Conservation (phyloP, 2,113 vertebrate genomes). For the Thryonomys swinderianus region DNA sequence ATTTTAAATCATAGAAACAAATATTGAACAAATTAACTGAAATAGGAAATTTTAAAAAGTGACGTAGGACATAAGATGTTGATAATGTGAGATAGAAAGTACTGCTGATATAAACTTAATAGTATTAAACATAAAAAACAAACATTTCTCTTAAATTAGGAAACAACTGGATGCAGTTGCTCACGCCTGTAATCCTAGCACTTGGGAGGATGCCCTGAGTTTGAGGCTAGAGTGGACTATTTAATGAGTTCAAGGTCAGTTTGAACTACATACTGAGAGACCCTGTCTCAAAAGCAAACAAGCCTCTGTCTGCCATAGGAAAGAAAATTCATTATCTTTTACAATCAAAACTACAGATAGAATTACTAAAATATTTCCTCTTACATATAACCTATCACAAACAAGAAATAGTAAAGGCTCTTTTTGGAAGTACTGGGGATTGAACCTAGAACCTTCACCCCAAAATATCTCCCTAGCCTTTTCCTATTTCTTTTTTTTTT, state of each 20-base stretch:
- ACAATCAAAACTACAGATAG: slow-evolving; percentile 58
- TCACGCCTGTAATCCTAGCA: neutral
- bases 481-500: neutral
- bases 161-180: neutral
- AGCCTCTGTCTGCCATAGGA: neutral
- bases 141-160: neutral
- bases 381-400: slow-evolving; percentile 52
- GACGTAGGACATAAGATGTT: slow-evolving; percentile 27
- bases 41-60: slow-evolving; percentile 19
- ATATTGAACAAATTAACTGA: neutral
- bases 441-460: neutral
- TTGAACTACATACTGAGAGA: neutral
- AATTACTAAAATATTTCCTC: slow-evolving; percentile 14
- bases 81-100: slow-evolving; percentile 33
- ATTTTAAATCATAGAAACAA: slow-evolving; percentile 59
- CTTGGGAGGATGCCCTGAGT: neutral
- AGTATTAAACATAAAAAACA: slow-evolving; percentile 10
- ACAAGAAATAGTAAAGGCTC: slow-evolving; percentile 30
- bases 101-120: slow-evolving; percentile 43
- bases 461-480: too few relatives aligned
- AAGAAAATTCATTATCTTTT: slow-evolving; percentile 49
- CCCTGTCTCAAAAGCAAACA: neutral
- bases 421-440: neutral
- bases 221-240: neutral
- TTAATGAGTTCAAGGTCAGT: neutral